A percentile compares a stretch with the other conserved stretches of the same genome.
Conservation (phyloP, 1,140 invertebrate species). For the Aphaenogaster floridana region DNA sequence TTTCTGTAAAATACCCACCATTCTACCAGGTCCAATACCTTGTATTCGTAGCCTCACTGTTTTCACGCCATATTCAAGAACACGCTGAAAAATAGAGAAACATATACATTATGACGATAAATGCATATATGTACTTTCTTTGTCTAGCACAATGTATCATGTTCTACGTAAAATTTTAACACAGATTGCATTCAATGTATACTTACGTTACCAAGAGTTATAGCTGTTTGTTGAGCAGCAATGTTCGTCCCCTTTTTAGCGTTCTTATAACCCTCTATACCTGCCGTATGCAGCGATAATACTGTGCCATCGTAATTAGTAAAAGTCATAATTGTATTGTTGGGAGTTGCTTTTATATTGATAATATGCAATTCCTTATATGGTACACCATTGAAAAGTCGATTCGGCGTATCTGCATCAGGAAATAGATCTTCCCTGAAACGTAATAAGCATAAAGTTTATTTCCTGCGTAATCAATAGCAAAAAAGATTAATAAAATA, state of each 20-base stretch:
- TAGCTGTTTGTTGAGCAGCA: constrained; percentile 97
- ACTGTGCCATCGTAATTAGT: constrained; percentile 87
- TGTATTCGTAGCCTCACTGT: constrained; percentile 92
- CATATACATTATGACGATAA: background rate
- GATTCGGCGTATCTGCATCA: constrained; percentile 90
- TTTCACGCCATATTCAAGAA: constrained; percentile 91
- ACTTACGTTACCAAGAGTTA: constrained; percentile 91
- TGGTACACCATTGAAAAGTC: constrained; percentile 92
- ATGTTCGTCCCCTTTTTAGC: constrained; percentile 98
- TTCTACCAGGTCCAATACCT: constrained; percentile 95
- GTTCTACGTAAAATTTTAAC: background rate
- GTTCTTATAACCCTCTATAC: constrained; percentile 98
- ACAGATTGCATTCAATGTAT: background rate
- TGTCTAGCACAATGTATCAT: background rate
- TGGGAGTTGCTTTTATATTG: constrained; percentile 93
- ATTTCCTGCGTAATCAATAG: background rate
- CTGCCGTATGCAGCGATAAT: constrained; percentile 91
- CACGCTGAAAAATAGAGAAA: constrained; percentile 89
- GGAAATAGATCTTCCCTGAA: constrained; percentile 92
- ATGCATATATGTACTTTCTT: background rate
- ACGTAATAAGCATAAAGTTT: background rate
- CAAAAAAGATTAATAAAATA: background rate
- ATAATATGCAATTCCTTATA: constrained; percentile 94
- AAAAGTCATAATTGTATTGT: constrained; percentile 95
- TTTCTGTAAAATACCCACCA: constrained; percentile 89